phyloP scores from a whole-genome alignment of 2,888 invertebrate genomes.

The Synanthedon myopaeformis region DNA sequence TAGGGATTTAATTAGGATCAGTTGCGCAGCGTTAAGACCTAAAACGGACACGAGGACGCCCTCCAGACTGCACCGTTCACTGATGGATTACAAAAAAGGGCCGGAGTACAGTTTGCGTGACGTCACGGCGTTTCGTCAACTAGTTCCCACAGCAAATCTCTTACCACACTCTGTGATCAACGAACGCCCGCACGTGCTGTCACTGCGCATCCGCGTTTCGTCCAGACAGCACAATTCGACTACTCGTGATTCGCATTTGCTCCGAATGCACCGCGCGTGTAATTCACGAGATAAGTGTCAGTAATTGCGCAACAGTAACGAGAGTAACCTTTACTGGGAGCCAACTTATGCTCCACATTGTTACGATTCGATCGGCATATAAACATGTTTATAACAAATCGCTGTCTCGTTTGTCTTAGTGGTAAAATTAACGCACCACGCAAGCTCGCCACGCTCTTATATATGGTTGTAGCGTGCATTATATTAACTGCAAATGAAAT shows the following conservation, averaged over 20 bases:
- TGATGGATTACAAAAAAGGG: constrained; percentile 52
- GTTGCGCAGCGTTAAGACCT: constrained; percentile 57
- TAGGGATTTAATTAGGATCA: constrained; percentile 71
- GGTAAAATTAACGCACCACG: constrained; percentile 28
- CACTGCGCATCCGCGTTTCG: constrained; percentile 14
- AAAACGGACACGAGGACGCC: constrained; percentile 68
- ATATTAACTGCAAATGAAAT: constrained; percentile 3
- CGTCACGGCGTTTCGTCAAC: constrained; percentile 48
- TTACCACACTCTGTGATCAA: constrained; percentile 25
- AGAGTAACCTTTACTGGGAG: constrained; percentile 63
- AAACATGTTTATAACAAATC: constrained; percentile 47
- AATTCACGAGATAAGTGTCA: constrained; percentile 33
- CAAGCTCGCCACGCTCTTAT: constrained; percentile 16
- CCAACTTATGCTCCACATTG: constrained; percentile 52
- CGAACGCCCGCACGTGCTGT: constrained; percentile 17
- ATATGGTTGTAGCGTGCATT: constrained; percentile 8
- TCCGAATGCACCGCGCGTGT: constrained; percentile 16
- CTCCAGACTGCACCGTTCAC: constrained; percentile 53
- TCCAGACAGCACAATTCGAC: neutral
- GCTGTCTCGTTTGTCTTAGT: constrained; percentile 42
- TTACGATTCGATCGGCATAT: constrained; percentile 53
- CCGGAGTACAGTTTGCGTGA: constrained; percentile 39
- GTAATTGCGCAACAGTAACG: constrained; percentile 55
- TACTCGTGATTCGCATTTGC: constrained; percentile 5
- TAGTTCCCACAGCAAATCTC: constrained; percentile 44